Base-by-base conservation (phyloP, 2,797 vertebrate genomes). In the Pteronotus mesoamericanus region DNA sequence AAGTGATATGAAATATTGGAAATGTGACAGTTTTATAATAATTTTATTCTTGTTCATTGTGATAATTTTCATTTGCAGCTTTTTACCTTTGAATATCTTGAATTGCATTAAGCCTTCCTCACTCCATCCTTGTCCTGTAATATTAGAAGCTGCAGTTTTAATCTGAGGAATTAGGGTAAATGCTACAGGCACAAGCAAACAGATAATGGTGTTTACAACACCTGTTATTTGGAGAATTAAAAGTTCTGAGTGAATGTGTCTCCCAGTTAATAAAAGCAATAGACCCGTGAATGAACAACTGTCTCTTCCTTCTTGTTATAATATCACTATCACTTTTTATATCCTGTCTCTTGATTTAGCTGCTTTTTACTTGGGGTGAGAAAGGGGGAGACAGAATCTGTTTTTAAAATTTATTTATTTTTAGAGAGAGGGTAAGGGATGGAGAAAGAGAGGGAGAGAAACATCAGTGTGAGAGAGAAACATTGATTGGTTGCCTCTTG, bases 11-110 rank as follows among this genome's bases (percentile, higher is more conserved):
- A 98, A 98, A 98, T 98, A 98, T 98, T 98, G 98, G 98, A 98
- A 98, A 98, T 98, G 97, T 98, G 98, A 98, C 96, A 98, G 96
- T 97, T 98, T 98, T 98, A 98, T 98, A 98, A 98, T 98, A 98
- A 98, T 98, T 98, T 98, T 98, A 97, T 98, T 97, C 94, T 98
- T 94, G 86, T 97, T 97, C 95, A 97, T 97, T 98, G 96, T 96
- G 97, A 98, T 98, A 96, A 98, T 98, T 98, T 98, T 97, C 97
- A 98, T 97, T 98, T 97, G 94, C 92, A 95, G 94, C 86, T 97
- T 97, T 98, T 98, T 98, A 98, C 93, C 89, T 96, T 92, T 95
- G 97, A 98, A 95, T 98, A 71, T 97, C 98, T 95, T 89, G 92
- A 98, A 97, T 94, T 95, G 79, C 85, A 93, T 96, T 97, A 98